These are phyloP conservation scores for Galeruca laticollis DNA, from an alignment of 2,888 invertebrate genomes.

Conservation along the genomic window DNA sequence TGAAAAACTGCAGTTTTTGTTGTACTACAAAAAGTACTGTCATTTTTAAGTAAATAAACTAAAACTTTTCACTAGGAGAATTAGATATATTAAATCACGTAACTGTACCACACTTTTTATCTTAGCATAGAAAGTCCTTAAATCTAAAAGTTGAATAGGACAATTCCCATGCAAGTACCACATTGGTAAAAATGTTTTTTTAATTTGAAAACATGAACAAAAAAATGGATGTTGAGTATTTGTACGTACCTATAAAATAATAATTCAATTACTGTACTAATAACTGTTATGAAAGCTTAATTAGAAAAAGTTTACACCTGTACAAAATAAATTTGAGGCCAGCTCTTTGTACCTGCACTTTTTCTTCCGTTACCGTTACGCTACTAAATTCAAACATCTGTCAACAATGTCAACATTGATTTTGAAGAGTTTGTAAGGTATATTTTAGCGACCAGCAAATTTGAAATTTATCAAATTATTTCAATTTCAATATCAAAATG, in stretches of 20 bases:
- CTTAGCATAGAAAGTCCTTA: not conserved
- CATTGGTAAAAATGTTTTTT: not conserved
- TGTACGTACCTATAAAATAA: conserved; percentile 1
- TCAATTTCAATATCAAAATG: too few species aligned
- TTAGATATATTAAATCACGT: too few species aligned
- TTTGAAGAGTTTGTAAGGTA: not conserved
- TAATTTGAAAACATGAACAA: not conserved
- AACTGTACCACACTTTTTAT: too few species aligned
- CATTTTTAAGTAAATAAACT: not conserved
- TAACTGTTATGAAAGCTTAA: not conserved
- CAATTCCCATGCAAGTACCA: not conserved
- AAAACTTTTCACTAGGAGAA: too few species aligned
- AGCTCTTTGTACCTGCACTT: not conserved
- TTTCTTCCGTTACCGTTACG: conserved; percentile 5
- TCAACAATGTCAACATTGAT: not conserved
- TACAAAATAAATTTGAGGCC: not conserved
- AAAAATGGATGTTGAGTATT: not conserved
- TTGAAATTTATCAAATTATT: too few species aligned
- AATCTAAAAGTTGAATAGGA: not conserved
- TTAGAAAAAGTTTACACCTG: not conserved
- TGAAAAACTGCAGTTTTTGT: conserved; percentile 1
- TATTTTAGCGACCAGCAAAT: not conserved
- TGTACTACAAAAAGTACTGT: not conserved
- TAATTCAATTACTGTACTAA: not conserved
- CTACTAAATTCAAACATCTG: not conserved